Evolutionary conservation across 2,113 vertebrate genomes (phyloP).

Genomic region (Pelvicachromis taeniatus): DNA sequence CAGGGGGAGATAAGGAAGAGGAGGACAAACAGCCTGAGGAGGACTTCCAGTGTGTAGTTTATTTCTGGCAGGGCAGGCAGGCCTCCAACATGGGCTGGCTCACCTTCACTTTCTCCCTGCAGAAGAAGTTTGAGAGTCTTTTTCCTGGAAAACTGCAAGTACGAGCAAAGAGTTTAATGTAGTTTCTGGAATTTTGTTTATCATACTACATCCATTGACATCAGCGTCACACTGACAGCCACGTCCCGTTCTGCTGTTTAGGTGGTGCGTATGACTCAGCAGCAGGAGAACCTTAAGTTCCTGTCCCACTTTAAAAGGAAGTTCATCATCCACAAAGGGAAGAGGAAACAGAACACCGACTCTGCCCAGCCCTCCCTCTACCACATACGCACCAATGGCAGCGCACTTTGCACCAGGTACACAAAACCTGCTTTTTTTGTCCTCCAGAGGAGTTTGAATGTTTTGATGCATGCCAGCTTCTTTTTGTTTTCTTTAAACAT

Average conservation of each 20-base stretch:
- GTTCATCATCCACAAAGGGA: constrained; percentile 95
- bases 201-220: background rate
- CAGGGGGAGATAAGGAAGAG: constrained; percentile 69
- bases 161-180: background rate
- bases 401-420: constrained; percentile 90
- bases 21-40: constrained; percentile 93
- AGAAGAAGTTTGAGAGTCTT: constrained; percentile 98
- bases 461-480: background rate
- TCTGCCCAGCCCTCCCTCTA: constrained; percentile 89
- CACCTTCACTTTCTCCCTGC: constrained; percentile 97
- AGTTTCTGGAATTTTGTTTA: background rate
- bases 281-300: constrained; percentile 98
- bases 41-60: constrained; percentile 97
- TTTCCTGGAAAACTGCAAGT: constrained; percentile 96
- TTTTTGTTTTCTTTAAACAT: too few relatives aligned
- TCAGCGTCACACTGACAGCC: background rate
- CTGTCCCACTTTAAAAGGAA: constrained; percentile 97
- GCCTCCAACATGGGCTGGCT: constrained; percentile 99
- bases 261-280: constrained; percentile 98
- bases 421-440: background rate
- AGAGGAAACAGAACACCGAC: constrained; percentile 80
- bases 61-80: constrained; percentile 98
- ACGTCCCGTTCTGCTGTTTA: constrained; percentile 16
- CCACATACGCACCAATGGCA: constrained; percentile 94
- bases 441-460: background rate